A percentile compares a stretch with the other conserved stretches of the same genome.
Conservation (phyloP, 2,797 vertebrate genomes). For the Lepus oiostolus region DNA sequence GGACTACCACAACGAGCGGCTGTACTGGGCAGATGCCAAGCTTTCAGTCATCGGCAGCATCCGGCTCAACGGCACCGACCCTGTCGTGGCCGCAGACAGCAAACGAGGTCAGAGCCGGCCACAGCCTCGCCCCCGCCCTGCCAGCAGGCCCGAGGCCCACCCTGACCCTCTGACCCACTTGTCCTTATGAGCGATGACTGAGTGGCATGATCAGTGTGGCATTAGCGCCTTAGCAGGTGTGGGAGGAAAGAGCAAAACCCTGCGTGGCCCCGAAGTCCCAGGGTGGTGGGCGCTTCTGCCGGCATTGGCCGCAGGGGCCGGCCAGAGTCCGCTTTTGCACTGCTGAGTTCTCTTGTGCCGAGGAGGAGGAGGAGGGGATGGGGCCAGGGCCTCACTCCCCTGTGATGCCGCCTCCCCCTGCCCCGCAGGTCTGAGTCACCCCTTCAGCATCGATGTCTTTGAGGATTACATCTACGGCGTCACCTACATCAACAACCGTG, state of each 20-base stretch:
- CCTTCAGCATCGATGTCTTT: constrained; percentile 98
- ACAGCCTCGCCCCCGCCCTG: accelerated
- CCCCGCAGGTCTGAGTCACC: constrained; percentile 93
- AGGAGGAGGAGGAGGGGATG: too few species aligned
- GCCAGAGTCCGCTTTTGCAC: not conserved
- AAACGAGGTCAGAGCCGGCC: constrained; percentile 92
- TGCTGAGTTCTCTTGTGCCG: not conserved
- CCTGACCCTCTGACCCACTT: not conserved
- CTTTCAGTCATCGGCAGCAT: constrained; percentile 97
- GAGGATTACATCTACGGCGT: constrained; percentile 98
- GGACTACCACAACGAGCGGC: constrained; percentile 97
- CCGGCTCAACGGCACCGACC: constrained; percentile 95
- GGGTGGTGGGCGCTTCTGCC: not conserved
- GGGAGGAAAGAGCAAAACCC: not conserved
- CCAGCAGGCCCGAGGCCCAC: not conserved
- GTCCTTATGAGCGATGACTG: too few species aligned
- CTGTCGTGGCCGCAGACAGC: constrained; percentile 93
- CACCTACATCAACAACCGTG: constrained; percentile 96
- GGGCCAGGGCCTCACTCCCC: too few species aligned
- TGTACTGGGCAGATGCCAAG: constrained; percentile 98
- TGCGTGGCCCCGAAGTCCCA: not conserved
- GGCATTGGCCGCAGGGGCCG: not conserved
- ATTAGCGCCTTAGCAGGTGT: not conserved
- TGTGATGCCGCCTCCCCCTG: not conserved
- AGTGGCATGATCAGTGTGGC: too few species aligned